These are phyloP conservation scores for Myotis findleyi DNA, from an alignment of 2,797 vertebrate species.

Conservation along the genomic window DNA sequence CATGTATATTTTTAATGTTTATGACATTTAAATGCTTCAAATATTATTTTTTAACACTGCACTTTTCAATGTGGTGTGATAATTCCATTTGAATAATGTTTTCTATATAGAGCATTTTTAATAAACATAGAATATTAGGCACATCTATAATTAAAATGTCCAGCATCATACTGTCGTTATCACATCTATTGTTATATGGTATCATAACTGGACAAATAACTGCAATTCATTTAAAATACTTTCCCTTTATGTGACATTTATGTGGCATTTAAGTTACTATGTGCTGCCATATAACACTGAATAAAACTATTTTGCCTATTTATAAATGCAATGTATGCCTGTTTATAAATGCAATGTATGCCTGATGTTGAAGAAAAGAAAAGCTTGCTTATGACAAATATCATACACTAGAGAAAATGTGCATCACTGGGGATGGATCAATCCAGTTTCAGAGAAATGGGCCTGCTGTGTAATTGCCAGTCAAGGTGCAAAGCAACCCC, in stretches of 20 bases:
- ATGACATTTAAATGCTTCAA: slow-evolving; percentile 33
- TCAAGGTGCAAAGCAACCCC: neutral
- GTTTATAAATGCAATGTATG: neutral
- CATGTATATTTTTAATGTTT: slow-evolving; percentile 31
- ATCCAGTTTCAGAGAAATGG: rapidly evolving
- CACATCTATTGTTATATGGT: neutral
- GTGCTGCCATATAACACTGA: neutral
- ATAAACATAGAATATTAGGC: neutral
- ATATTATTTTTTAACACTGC: slow-evolving; percentile 31
- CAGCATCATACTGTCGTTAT: neutral
- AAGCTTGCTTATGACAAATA: slow-evolving; percentile 8
- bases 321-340: neutral
- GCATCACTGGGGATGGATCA: neutral
- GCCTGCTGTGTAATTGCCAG: neutral
- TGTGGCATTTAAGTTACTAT: slow-evolving; percentile 13
- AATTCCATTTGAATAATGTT: neutral
- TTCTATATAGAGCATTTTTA: neutral
- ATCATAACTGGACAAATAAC: neutral
- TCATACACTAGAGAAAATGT: neutral
- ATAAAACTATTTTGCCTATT: neutral
- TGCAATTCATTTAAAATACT: slow-evolving; percentile 20
- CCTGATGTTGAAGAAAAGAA: neutral
- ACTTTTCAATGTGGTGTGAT: slow-evolving; percentile 7
- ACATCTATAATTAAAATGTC: slow-evolving; percentile 3
- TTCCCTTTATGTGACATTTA: slow-evolving; percentile 12